Evolutionary conservation across 2,888 invertebrate genomes (phyloP), one percentile per base, ranked within the genome.

Genomic region (Synergus japonicus): DNA sequence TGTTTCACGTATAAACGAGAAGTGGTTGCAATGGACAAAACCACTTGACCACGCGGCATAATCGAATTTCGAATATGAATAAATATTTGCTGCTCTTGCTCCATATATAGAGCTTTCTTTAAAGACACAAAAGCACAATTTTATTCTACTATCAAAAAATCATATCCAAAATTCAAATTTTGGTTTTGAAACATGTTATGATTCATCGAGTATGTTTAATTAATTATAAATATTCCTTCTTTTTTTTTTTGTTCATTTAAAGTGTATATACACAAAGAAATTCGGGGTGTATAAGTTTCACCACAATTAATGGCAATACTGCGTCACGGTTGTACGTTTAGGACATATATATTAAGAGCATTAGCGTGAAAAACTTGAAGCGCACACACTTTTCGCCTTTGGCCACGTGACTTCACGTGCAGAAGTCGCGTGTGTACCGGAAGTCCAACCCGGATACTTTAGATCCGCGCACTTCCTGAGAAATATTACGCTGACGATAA

Each of bases 391-490:
- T 79, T 82, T 83, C 83, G 84, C 85, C 84, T 83, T 78, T 79
- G 64, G 89, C 84, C 90, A 90, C 90, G 90, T 85, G 90, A 87
- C 90, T 89, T 87, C 89, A 89, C 89, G 89, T 89, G 89, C 87
- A 78, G 80, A 86, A 87, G 90, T 88, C 90, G 89, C 89, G 91
- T 90, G 90, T 87, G 76, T 78, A 83, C 88, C 88, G 90, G 89
- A 90, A 88, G 85, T 83, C 58, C 82, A 80, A 83, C 85, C 87
- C 88, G 87, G 88, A 90, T 86, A 88, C 88, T 88, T 88, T 86
- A 78, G 79, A 83, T 82, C 78, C 67, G 54, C 76, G 46, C 77
- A 76, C 76, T 76, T 79, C 65, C 66, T 76, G 64, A 54, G 69
- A 2, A 66, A 66, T 79, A 65, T 66, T 58, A 54, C 43, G 41